phyloP scores from a whole-genome alignment of 1,140 invertebrate species.

The Drosophila parvula region DNA sequence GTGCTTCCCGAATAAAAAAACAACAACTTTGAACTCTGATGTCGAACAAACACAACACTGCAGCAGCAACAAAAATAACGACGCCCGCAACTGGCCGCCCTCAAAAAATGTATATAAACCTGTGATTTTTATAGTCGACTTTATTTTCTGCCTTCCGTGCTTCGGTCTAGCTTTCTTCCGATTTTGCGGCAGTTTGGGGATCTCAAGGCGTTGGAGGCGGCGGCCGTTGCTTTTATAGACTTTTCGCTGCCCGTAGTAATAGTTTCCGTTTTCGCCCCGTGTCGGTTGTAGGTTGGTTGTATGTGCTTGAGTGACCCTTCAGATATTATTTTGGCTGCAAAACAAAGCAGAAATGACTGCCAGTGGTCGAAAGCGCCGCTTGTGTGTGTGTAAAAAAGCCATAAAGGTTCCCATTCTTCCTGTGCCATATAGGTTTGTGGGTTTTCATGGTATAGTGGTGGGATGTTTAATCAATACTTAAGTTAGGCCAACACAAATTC shows the following conservation, averaged over 20 bases:
- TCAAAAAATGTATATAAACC: conserved; percentile 67
- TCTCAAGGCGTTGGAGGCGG: conserved; percentile 36
- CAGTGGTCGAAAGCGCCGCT: conserved; percentile 15
- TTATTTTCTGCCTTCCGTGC: conserved; percentile 60
- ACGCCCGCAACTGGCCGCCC: conserved; percentile 41
- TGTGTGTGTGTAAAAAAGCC: conserved; percentile 30
- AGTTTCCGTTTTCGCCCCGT: conserved; percentile 43
- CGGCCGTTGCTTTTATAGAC: conserved; percentile 73
- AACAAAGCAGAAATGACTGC: conserved; percentile 48
- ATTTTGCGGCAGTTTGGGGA: conserved; percentile 27
- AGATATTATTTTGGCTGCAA: conserved; percentile 61
- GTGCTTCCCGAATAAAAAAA: conserved; percentile 45
- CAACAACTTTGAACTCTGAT: conserved; percentile 50
- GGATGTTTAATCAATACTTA: conserved; percentile 34
- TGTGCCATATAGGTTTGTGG: neutral
- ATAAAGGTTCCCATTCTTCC: conserved; percentile 26
- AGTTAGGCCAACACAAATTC: neutral
- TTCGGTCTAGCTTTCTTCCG: conserved; percentile 23
- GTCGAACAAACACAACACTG: conserved; percentile 26
- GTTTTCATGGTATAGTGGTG: neutral
- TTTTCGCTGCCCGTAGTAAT: conserved; percentile 59
- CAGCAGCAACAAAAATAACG: conserved; percentile 39
- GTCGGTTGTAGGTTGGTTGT: conserved; percentile 15
- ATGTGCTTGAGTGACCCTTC: conserved; percentile 43
- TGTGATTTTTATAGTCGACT: conserved; percentile 74